Percentiles rank a stretch among this genome's conserved stretches.
Evolutionary conservation across 2,888 invertebrate species (phyloP).

Genomic region (Microplitis deprimator): DNA sequence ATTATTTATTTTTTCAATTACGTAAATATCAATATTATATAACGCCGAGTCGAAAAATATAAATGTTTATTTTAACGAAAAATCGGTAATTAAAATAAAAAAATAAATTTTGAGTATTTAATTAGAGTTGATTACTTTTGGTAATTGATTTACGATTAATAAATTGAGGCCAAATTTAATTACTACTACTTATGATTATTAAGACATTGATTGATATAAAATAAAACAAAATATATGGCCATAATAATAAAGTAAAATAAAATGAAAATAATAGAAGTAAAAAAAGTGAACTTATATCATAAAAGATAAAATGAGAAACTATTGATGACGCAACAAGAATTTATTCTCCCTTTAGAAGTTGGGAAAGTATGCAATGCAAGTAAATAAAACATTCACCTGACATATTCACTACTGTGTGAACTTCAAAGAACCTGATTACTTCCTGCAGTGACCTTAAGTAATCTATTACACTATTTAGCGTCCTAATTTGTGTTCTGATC

Average conservation of each 20-base stretch:
- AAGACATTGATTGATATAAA: background rate
- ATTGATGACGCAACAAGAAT: conserved; percentile 30
- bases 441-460: conserved; percentile 34
- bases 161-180: too few species aligned
- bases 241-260: background rate
- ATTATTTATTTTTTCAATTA: background rate
- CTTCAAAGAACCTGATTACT: conserved; percentile 38
- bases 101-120: too few species aligned
- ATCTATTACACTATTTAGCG: conserved; percentile 25
- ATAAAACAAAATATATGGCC: background rate
- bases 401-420: conserved; percentile 20
- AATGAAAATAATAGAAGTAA: background rate
- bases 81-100: too few species aligned
- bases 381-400: conserved; percentile 41
- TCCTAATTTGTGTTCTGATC: background rate
- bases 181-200: too few species aligned
- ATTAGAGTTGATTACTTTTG: too few species aligned
- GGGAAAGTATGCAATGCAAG: conserved; percentile 31
- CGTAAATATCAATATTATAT: background rate
- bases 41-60: too few species aligned
- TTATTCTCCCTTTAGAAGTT: conserved; percentile 33
- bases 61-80: too few species aligned
- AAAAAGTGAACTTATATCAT: background rate
- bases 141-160: too few species aligned
- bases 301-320: background rate